A percentile compares a stretch with the other conserved stretches of the same genome.
Evolutionary conservation across 2,888 invertebrate genomes (phyloP).

Genomic region (Eutolmus rufibarbis): DNA sequence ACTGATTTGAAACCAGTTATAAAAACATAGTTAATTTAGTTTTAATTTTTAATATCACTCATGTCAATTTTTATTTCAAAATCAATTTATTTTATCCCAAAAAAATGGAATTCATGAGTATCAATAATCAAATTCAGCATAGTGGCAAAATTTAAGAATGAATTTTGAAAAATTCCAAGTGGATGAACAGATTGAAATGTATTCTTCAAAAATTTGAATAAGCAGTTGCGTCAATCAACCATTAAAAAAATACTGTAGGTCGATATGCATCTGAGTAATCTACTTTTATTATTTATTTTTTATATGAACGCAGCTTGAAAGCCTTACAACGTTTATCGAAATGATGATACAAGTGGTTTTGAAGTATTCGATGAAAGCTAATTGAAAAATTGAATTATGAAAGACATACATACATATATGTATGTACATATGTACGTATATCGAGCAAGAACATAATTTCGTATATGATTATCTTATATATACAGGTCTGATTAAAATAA

Average conservation of each 20-base stretch:
- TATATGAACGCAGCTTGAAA: not conserved
- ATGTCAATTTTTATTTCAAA: no score
- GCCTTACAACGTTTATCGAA: not conserved
- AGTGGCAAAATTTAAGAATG: no score
- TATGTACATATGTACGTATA: not conserved
- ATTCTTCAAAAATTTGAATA: not conserved
- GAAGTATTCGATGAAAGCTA: not conserved
- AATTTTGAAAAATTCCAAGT: no score
- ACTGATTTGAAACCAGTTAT: not conserved
- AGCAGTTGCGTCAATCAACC: not conserved
- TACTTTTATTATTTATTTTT: not conserved
- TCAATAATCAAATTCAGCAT: no score
- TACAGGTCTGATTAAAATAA: no score
- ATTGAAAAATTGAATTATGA: not conserved
- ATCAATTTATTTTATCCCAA: no score
- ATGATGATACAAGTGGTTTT: not conserved
- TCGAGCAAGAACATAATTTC: no score
- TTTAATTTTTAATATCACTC: no score
- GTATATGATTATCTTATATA: no score
- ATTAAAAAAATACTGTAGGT: not conserved
- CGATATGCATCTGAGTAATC: not conserved
- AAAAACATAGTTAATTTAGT: no score
- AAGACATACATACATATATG: not conserved
- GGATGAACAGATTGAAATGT: not conserved
- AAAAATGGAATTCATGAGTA: no score